Conservation (phyloP, 2,888 invertebrate species). For the Gibbula magus region DNA sequence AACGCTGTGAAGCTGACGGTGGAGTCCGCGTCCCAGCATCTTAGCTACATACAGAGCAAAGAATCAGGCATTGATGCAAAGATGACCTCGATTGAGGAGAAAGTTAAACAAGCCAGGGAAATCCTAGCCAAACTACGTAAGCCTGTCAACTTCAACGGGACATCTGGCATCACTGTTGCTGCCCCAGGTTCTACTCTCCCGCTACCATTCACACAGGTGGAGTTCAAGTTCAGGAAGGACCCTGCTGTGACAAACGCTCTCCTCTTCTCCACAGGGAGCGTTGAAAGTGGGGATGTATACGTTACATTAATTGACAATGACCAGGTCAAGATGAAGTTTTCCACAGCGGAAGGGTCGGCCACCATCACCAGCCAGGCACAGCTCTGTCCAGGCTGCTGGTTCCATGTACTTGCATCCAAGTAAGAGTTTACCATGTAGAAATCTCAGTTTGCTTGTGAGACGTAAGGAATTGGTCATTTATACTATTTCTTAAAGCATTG, state of each 20-base stretch:
- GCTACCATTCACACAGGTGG: conserved; percentile 39
- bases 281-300: conserved; percentile 37
- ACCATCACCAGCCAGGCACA: conserved; percentile 29
- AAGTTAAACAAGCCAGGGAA: conserved; percentile 36
- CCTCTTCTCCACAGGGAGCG: conserved; percentile 53
- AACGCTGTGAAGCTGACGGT: background rate
- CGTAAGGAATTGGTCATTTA: no score
- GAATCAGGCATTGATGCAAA: background rate
- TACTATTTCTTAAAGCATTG: no score
- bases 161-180: conserved; percentile 26
- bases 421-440: conserved; percentile 26
- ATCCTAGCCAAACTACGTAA: conserved; percentile 42
- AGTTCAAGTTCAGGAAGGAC: conserved; percentile 44
- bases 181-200: conserved; percentile 34
- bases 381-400: conserved; percentile 51
- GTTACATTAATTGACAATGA: conserved; percentile 44
- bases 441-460: no score
- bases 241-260: conserved; percentile 33
- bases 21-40: background rate
- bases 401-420: conserved; percentile 52
- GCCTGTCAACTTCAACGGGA: conserved; percentile 50
- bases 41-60: background rate
- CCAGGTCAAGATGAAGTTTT: conserved; percentile 48
- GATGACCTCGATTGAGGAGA: conserved; percentile 33
- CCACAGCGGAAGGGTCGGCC: conserved; percentile 33